These are phyloP conservation scores for Oppia nitens DNA, from an alignment of 1,140 invertebrate genomes.

Conservation along the genomic window DNA sequence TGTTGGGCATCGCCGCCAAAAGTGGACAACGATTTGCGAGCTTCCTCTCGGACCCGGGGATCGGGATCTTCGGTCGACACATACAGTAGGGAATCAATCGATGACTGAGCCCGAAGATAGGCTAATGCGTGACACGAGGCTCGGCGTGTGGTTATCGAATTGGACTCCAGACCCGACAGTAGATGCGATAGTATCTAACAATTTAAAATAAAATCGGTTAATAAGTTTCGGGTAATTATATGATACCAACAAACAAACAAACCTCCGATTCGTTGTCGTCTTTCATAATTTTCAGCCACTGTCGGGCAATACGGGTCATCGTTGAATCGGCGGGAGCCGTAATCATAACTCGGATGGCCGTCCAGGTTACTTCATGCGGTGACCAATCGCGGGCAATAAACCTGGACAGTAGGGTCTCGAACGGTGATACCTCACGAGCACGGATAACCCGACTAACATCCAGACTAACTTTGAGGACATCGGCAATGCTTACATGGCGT, in stretches of 20 bases:
- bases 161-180: background rate
- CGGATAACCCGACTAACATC: background rate
- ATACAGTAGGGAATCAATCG: constrained; percentile 2
- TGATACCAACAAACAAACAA: no score
- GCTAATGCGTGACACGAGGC: constrained; percentile 7
- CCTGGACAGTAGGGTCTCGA: background rate
- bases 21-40: background rate
- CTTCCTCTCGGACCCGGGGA: constrained; percentile 10
- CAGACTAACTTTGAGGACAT: background rate
- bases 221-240: no score
- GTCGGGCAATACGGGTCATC: background rate
- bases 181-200: constrained; percentile 8
- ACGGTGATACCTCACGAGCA: background rate
- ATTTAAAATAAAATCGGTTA: background rate
- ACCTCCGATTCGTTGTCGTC: background rate
- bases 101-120: background rate
- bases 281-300: background rate
- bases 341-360: background rate
- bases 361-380: background rate
- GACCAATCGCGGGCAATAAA: background rate
- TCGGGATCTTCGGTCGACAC: constrained; percentile 6
- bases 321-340: background rate
- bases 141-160: background rate
- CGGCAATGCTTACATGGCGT: background rate
- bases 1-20: background rate